Base-by-base conservation (phyloP, 2,113 vertebrate genomes). In the Rutilus rutilus region DNA sequence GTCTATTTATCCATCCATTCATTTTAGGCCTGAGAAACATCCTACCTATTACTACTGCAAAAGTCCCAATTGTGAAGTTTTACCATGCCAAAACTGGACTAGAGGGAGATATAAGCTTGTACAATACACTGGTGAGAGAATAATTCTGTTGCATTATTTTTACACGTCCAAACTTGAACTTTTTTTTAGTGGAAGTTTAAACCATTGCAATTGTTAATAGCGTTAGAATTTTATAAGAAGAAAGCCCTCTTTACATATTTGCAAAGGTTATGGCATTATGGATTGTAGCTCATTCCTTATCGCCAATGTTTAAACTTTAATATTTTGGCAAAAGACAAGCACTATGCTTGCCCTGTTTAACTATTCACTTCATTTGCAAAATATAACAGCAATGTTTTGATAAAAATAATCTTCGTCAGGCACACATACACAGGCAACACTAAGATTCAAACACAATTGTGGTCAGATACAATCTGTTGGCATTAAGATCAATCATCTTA, bases 61-160 rank as follows among this genome's bases (percentile, higher is more conserved):
- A 99, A 97, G 98, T 99, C 95, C 98, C 98, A 95, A 99, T 99
- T 65, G 98, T 99, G 82, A 99, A 99, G 94, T 99, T 99, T 94
- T 98, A 99, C 88, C 97, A 99, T 93, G 94, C 95, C 90, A 93
- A 97, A 87, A 98, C 97, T 88, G 96, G 97, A 47, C 92, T 99
- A 92, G 98, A 99, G 93, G 98, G 97, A 59, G 98, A 99, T 84
- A 98, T 99, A 90, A 99, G 98, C 92, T 96, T 99, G 64, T 99
- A 99, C 90, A 99, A 99, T 89, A 99, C 97, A 10, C 93, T 99
- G 95, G 98, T 99, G 92, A 95, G 97, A 86, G 2, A 54, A 77
- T 42, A 39, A 33, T 14, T 12, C 11, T 30, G 14, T 57, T 57
- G 54, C 21, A 57, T 57, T 57, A 57, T 57, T 21, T 11, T 67